A percentile compares a stretch with the other conserved stretches of the same genome.
Evolutionary conservation across 1,140 invertebrate genomes (phyloP).

Genomic region (Hylyphantes graminicola): DNA sequence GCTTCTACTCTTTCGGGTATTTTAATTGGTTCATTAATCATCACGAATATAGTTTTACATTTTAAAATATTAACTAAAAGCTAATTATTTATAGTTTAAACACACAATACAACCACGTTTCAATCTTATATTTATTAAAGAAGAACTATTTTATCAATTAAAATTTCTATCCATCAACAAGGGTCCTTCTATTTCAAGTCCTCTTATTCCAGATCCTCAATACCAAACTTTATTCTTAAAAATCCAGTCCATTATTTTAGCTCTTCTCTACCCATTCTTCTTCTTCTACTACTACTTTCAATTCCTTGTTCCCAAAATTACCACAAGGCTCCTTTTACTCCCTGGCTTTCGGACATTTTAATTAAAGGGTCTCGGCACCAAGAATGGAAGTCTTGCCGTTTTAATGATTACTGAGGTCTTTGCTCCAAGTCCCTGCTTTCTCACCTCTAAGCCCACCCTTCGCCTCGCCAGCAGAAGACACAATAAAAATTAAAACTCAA

Average conservation of each 20-base stretch:
- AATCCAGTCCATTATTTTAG: background rate
- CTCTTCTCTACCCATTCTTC: too few species aligned
- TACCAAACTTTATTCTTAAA: background rate
- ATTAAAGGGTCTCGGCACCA: slow-evolving; percentile 26
- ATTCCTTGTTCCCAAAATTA: background rate
- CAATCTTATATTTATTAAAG: too few species aligned
- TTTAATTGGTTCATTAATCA: slow-evolving; percentile 23
- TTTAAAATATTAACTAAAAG: too few species aligned
- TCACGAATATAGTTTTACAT: too few species aligned
- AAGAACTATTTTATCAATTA: too few species aligned
- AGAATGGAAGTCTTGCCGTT: slow-evolving; percentile 51
- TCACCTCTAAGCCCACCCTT: slow-evolving; percentile 48
- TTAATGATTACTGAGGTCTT: slow-evolving; percentile 58
- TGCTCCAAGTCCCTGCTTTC: slow-evolving; percentile 56
- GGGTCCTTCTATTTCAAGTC: too few species aligned
- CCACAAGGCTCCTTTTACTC: slow-evolving; percentile 13
- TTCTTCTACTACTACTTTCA: background rate
- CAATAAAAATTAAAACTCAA: slow-evolving; percentile 61
- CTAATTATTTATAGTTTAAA: too few species aligned
- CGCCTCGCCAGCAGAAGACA: slow-evolving; percentile 7
- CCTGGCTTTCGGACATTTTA: slow-evolving; percentile 46
- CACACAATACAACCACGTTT: too few species aligned
- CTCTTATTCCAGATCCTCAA: background rate
- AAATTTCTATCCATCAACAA: too few species aligned
- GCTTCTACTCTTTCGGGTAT: slow-evolving; percentile 25